Percentiles rank a stretch among this genome's conserved stretches.
phyloP scores from a whole-genome alignment of 2,888 invertebrate genomes.

The Drosophila demipolita region DNA sequence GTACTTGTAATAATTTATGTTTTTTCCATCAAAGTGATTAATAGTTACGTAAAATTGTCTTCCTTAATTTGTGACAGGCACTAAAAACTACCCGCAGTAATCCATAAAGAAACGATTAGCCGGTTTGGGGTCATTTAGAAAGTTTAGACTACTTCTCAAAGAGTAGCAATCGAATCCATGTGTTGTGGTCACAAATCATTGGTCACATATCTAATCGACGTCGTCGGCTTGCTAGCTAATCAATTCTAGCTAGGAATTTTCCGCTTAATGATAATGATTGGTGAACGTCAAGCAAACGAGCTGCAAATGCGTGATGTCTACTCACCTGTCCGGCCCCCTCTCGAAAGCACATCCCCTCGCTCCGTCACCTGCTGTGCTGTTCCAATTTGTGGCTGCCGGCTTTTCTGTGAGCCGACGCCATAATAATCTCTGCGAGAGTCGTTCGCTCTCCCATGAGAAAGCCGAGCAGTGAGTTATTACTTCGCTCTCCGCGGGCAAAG shows the following conservation, averaged over 20 bases:
- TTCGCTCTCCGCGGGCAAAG: slow-evolving; percentile 34
- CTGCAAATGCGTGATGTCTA: slow-evolving; percentile 49
- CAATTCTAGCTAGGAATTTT: slow-evolving; percentile 69
- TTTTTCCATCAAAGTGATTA: not conserved
- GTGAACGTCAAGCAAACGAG: slow-evolving; percentile 61
- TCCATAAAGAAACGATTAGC: slow-evolving; percentile 29
- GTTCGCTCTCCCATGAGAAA: not conserved
- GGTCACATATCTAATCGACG: not conserved
- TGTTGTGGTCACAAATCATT: not conserved
- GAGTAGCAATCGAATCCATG: not conserved
- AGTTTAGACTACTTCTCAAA: not conserved
- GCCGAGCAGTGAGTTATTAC: slow-evolving; percentile 20
- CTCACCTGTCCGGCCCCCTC: not conserved
- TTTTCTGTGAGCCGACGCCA: slow-evolving; percentile 25
- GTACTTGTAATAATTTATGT: no score
- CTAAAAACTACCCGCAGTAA: not conserved
- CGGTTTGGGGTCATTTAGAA: not conserved
- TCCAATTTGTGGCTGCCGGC: slow-evolving; percentile 29
- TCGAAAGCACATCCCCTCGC: not conserved
- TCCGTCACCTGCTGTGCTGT: slow-evolving; percentile 4
- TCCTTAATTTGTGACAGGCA: not conserved
- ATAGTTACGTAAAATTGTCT: not conserved
- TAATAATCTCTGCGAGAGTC: slow-evolving; percentile 15
- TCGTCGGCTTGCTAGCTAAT: slow-evolving; percentile 30
- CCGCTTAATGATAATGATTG: slow-evolving; percentile 64